These are phyloP conservation scores for Hydrophis major DNA, from an alignment of 2,797 vertebrate genomes.

Conservation along the genomic window DNA sequence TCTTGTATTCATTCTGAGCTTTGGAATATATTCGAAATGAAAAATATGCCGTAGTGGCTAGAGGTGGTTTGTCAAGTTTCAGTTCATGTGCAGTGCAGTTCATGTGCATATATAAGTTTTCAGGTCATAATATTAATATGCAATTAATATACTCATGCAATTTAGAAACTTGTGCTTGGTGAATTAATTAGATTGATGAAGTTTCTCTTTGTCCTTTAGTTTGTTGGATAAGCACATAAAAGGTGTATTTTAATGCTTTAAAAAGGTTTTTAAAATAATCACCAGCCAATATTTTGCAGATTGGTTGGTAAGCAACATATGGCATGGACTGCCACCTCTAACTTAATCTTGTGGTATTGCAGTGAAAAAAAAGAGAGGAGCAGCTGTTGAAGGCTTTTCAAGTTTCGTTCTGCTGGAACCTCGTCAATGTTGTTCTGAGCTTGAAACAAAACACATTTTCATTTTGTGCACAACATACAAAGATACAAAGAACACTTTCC, in stretches of 20 bases:
- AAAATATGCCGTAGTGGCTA: not conserved
- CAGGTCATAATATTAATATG: not conserved
- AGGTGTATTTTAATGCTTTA: not conserved
- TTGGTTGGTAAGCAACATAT: not conserved
- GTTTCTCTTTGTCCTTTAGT: not conserved
- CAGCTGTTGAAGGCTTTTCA: not conserved
- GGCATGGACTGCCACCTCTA: not conserved
- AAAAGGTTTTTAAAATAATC: not conserved
- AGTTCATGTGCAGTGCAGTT: not conserved
- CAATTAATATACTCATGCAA: not conserved
- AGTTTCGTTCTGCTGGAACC: not conserved
- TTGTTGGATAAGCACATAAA: not conserved
- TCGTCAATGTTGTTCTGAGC: not conserved
- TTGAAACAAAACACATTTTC: not conserved
- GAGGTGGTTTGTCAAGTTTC: not conserved
- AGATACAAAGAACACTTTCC: not conserved
- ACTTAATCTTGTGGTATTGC: not conserved
- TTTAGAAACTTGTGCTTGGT: not conserved
- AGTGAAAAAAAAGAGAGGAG: not conserved
- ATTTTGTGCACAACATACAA: not conserved
- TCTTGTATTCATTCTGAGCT: not conserved
- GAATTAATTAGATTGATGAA: not conserved
- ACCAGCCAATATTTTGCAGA: not conserved
- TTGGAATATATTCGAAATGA: not conserved
- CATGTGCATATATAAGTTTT: not conserved